phyloP scores from a whole-genome alignment of 2,113 vertebrate genomes.

The Chiloscyllium plagiosum region DNA sequence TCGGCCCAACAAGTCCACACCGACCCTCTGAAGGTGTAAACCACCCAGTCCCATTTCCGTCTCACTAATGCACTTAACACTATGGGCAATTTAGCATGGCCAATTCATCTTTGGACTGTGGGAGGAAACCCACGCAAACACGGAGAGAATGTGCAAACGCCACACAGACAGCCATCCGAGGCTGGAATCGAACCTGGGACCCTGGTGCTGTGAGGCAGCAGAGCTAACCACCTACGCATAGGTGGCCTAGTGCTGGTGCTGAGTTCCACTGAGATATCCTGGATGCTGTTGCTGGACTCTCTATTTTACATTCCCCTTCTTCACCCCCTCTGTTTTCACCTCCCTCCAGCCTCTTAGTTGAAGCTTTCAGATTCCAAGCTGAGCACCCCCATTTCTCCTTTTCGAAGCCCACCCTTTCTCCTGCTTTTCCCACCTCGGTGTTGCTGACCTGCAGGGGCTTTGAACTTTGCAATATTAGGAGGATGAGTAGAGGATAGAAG shows the following conservation, averaged over 20 bases:
- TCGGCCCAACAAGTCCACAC: too few relatives aligned
- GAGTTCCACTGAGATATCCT: not conserved
- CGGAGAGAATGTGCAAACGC: too few relatives aligned
- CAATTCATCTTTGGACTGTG: too few relatives aligned
- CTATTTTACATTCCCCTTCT: not conserved
- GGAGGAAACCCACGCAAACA: too few relatives aligned
- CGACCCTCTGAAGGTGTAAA: too few relatives aligned
- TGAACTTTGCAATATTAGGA: not conserved
- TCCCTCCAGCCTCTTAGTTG: not conserved
- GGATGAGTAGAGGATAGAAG: not conserved
- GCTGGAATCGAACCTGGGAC: too few relatives aligned
- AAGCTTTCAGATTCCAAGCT: not conserved
- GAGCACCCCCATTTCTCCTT: not conserved
- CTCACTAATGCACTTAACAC: too few relatives aligned
- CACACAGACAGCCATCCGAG: too few relatives aligned
- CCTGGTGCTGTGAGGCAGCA: too few relatives aligned
- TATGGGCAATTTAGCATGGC: too few relatives aligned
- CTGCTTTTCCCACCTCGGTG: not conserved
- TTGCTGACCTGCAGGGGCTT: not conserved
- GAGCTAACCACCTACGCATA: too few relatives aligned
- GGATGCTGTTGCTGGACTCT: not conserved
- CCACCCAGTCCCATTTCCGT: too few relatives aligned
- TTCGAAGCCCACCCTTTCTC: not conserved
- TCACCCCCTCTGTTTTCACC: not conserved
- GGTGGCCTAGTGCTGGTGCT: not conserved